phyloP scores from a whole-genome alignment of 2,888 invertebrate genomes.

The Protonemura montana region DNA sequence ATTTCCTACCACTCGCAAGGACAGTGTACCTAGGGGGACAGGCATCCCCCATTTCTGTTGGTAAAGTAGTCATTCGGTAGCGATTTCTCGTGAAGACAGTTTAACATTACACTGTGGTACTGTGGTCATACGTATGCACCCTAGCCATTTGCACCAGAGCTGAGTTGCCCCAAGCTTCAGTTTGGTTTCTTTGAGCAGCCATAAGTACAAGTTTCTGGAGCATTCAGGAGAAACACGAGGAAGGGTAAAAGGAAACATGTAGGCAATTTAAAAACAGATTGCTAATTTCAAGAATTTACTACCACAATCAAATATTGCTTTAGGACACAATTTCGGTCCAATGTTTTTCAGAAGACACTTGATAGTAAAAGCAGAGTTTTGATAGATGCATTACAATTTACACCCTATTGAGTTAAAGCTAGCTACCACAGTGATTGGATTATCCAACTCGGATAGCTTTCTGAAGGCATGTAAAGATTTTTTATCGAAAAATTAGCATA shows the following conservation, averaged over 20 bases:
- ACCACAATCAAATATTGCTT: background rate
- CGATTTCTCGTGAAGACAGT: too few relatives aligned
- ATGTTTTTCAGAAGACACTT: background rate
- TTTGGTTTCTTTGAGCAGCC: too few relatives aligned
- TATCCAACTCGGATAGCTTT: background rate
- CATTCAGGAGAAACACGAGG: too few relatives aligned
- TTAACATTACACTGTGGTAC: too few relatives aligned
- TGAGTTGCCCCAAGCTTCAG: too few relatives aligned
- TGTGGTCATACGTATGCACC: too few relatives aligned
- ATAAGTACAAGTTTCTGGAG: too few relatives aligned
- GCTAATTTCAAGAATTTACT: background rate
- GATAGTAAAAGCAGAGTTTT: background rate
- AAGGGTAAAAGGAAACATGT: background rate
- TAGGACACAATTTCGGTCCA: background rate
- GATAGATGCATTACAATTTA: background rate
- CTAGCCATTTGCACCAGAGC: too few relatives aligned
- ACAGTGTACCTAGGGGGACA: too few relatives aligned
- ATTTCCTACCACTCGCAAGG: too few relatives aligned
- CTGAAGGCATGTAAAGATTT: background rate
- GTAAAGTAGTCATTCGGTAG: too few relatives aligned
- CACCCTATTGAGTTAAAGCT: background rate
- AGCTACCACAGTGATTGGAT: background rate
- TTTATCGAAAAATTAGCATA: background rate
- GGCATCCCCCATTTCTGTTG: too few relatives aligned
- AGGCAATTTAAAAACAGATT: background rate